Evolutionary conservation across 2,797 vertebrate genomes (phyloP).

Genomic region (Gallirallus australis): DNA sequence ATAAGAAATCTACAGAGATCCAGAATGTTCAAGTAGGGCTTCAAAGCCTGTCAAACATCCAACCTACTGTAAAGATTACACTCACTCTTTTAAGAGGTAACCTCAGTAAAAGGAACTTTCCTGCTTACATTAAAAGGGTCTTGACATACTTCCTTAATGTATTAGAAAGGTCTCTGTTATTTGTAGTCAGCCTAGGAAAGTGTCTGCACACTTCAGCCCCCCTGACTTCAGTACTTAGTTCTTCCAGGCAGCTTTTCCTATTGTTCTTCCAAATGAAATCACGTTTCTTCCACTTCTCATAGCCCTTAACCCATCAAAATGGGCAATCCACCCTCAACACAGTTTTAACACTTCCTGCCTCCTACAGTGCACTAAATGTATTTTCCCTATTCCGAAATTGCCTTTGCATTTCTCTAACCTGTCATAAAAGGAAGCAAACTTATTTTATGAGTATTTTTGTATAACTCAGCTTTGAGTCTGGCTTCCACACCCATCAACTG

Average conservation of each 20-base stretch:
- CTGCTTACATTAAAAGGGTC: neutral
- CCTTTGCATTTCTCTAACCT: neutral
- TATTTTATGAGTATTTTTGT: constrained; percentile 15
- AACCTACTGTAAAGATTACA: fast-evolving
- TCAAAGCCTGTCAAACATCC: neutral
- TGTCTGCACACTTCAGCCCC: fast-evolving
- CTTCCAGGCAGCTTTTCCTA: neutral
- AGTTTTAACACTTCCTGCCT: neutral
- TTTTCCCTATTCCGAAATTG: neutral
- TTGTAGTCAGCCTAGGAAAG: neutral
- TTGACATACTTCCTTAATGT: neutral
- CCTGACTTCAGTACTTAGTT: neutral
- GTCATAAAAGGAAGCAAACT: neutral
- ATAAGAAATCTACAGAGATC: neutral
- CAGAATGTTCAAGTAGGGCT: neutral
- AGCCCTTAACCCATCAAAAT: neutral
- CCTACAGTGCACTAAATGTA: fast-evolving
- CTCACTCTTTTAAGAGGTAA: neutral
- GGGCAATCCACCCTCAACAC: neutral
- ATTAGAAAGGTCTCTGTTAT: neutral
- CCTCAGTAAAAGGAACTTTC: neutral
- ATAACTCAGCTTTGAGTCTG: neutral
- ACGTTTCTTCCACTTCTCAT: neutral
- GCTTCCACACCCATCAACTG: neutral
- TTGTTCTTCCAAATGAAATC: neutral